Base-by-base conservation (phyloP, 2,797 vertebrate genomes). In the Cynodonichthys magdalenae region DNA sequence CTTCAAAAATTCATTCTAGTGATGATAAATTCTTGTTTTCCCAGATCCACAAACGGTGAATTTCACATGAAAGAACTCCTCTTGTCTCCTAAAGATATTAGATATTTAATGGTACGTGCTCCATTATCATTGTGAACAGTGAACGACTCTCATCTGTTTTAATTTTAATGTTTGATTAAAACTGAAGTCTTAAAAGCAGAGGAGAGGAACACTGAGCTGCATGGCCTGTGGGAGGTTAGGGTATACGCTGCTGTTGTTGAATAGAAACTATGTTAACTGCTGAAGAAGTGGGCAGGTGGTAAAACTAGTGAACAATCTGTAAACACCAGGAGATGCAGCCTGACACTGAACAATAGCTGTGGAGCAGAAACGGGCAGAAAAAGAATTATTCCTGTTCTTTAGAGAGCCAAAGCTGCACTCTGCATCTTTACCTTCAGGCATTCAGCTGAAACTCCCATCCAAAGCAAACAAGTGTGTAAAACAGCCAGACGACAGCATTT, bases 221-320 rank as follows among this genome's bases (percentile, higher is more conserved):
- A n/a, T n/a, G n/a, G 12, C 28, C 53, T 51, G 77, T 49, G 45
- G 57, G 62, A 65, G 74, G 51, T n/a, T 44, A 51, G 60, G 41
- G 66, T 66, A 67, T 64, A 9, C 74, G 27, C 47, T 69, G 66
- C 55, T 47, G 62, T 10, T 29, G 79, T 74, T 71, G 12, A 56
- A 60, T 66, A 41, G 29, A 59, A 59, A 29, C 28, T 55, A 42
- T 52, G 36, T 46, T 57, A 53, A 41, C 44, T 72, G 83, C 68
- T 51, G 28, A 56, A 81, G 54, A 53, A 79, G 85, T 85, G 75
- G 80, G 84, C 81, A 79, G 81, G 69, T 77, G 79, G 73, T 69
- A 15, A 57, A 68, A 71, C 63, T 63, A 34, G 66, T 75, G 76
- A 81, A 75, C 68, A 67, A 65, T 78, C 80, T 66, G 45, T 51